A percentile compares a stretch with the other conserved stretches of the same genome.
These are phyloP conservation scores for Protobothrops mucrosquamatus DNA, from an alignment of 2,113 vertebrate genomes.

Conservation along the genomic window DNA sequence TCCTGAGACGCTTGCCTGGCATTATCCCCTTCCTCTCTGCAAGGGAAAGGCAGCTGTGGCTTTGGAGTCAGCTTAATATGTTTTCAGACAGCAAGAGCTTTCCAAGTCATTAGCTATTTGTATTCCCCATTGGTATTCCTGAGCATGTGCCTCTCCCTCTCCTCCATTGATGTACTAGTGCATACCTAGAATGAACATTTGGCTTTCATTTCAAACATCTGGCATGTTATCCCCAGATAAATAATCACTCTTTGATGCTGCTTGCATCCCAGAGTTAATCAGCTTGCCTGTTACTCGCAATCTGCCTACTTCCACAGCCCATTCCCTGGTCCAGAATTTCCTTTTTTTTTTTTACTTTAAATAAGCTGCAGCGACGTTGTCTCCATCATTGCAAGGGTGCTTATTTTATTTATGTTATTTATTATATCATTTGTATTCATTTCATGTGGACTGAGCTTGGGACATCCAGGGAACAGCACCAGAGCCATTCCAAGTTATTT, in stretches of 20 bases:
- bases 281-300: slow-evolving; percentile 17
- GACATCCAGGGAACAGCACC: not conserved
- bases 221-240: slow-evolving; percentile 13
- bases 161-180: not conserved
- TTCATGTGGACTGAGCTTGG: not conserved
- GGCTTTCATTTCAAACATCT: slow-evolving; percentile 29
- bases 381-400: not conserved
- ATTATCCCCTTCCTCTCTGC: not conserved
- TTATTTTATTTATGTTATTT: not conserved
- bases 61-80: not conserved
- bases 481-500: not conserved
- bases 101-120: slow-evolving; percentile 12
- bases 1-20: not conserved
- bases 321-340: not conserved
- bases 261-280: slow-evolving; percentile 20
- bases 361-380: not conserved
- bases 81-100: slow-evolving; percentile 14
- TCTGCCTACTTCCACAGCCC: not conserved
- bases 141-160: not conserved
- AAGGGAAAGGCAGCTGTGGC: not conserved
- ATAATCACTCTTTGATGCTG: slow-evolving; percentile 18
- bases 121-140: not conserved
- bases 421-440: not conserved
- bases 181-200: slow-evolving; percentile 31
- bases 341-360: not conserved